phyloP scores from a whole-genome alignment of 2,888 invertebrate genomes.

The Ernsta delagoae region DNA sequence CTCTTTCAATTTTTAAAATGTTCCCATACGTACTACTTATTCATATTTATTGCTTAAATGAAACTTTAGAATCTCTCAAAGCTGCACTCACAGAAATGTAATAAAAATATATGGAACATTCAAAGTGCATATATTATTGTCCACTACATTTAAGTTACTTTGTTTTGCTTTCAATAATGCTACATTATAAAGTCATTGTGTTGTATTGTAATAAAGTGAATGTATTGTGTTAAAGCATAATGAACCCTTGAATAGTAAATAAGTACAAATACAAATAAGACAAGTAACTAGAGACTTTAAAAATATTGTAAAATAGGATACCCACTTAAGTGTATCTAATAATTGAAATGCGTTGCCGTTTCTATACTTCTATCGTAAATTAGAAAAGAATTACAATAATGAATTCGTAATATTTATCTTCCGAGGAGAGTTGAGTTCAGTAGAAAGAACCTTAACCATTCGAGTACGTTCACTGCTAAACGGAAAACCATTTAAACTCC shows the following conservation, averaged over 20 bases:
- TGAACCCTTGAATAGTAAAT: background rate
- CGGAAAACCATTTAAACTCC: slow-evolving; percentile 18
- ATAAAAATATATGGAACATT: slow-evolving; percentile 16
- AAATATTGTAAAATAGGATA: too few species aligned
- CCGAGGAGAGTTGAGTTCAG: too few species aligned
- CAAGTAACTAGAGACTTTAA: background rate
- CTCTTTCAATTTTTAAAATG: too few species aligned
- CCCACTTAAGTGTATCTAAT: too few species aligned
- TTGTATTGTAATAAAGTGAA: background rate
- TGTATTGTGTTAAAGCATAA: background rate
- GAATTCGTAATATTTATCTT: too few species aligned
- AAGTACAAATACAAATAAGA: background rate
- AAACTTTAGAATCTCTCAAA: background rate
- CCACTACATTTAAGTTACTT: slow-evolving; percentile 13
- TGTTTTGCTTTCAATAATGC: background rate
- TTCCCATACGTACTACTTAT: too few species aligned
- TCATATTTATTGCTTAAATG: too few species aligned
- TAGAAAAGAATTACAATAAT: too few species aligned
- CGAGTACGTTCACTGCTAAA: background rate
- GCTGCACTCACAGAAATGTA: background rate
- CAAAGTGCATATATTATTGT: background rate
- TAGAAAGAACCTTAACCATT: background rate
- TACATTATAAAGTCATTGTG: slow-evolving; percentile 15
- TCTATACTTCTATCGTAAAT: too few species aligned
- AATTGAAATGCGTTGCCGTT: too few species aligned